Conservation (phyloP, 2,888 invertebrate species). For the Lacanobia oleracea region DNA sequence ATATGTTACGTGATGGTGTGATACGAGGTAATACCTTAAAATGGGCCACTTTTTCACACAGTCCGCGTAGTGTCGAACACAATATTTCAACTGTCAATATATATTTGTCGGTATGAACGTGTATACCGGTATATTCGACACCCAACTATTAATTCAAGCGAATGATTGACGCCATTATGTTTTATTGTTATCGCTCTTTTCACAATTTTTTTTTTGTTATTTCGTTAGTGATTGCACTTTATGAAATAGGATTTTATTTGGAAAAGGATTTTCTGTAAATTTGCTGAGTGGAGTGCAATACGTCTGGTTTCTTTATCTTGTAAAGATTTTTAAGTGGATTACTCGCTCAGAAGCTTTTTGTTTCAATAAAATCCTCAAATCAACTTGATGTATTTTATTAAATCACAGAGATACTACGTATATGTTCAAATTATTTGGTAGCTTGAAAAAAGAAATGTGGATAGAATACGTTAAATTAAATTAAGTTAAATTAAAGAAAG, state of each 20-base stretch:
- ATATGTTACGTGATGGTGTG: constrained; percentile 30
- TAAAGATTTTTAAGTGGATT: constrained; percentile 25
- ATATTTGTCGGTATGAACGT: constrained; percentile 38
- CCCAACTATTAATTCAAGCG: constrained; percentile 27
- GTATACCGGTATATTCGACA: constrained; percentile 24
- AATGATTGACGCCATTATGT: constrained; percentile 34
- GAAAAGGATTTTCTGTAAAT: constrained; percentile 25
- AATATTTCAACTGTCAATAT: constrained; percentile 56
- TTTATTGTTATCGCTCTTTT: constrained; percentile 28
- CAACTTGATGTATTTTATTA: constrained; percentile 32
- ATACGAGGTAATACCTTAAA: constrained; percentile 28
- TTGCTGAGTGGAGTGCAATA: constrained; percentile 9
- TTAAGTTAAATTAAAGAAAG: too few relatives aligned
- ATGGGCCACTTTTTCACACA: constrained; percentile 45
- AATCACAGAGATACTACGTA: neutral
- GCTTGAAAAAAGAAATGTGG: neutral
- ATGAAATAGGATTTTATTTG: constrained; percentile 38
- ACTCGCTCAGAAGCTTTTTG: constrained; percentile 29
- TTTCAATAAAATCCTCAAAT: constrained; percentile 16
- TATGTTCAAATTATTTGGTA: neutral
- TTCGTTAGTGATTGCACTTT: constrained; percentile 45
- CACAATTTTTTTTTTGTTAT: constrained; percentile 6
- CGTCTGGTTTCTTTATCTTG: constrained; percentile 15
- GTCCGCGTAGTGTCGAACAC: constrained; percentile 18
- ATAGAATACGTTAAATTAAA: too few relatives aligned